A percentile compares a stretch with the other conserved stretches of the same genome.
Conservation (phyloP, 2,113 vertebrate genomes). For the Axis porcinus region DNA sequence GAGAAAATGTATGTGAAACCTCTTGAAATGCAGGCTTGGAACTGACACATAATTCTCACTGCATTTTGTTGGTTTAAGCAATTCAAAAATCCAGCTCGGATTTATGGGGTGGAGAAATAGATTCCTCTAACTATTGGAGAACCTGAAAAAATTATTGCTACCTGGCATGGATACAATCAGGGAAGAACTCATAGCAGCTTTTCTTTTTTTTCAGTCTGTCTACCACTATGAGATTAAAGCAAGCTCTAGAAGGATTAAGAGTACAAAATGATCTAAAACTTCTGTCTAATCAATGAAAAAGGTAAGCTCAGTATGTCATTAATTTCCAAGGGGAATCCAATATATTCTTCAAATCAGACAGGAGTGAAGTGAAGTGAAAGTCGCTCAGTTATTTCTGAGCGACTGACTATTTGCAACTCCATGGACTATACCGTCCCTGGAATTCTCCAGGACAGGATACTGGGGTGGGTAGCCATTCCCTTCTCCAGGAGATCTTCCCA, state of each 20-base stretch:
- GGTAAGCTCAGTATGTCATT: neutral
- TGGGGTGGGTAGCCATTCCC: neutral
- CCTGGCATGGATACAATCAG: neutral
- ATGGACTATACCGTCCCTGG: neutral
- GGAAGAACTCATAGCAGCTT: neutral
- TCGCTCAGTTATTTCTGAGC: neutral
- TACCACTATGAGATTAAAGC: neutral
- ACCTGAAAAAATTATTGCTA: neutral
- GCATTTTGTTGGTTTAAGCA: neutral
- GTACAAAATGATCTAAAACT: neutral
- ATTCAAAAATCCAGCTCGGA: neutral
- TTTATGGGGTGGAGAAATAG: neutral
- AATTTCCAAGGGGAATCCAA: neutral
- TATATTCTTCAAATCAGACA: neutral
- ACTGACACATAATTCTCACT: accelerated
- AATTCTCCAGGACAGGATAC: neutral
- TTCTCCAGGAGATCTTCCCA: neutral
- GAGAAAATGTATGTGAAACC: neutral
- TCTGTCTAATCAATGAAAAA: neutral
- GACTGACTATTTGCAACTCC: neutral
- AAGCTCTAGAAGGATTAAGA: neutral
- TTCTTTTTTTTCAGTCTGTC: neutral
- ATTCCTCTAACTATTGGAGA: neutral
- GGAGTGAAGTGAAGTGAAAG: neutral
- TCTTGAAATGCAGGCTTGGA: neutral